Evolutionary conservation across 1,140 invertebrate genomes (phyloP), one percentile per base, ranked within the genome.

Genomic region (Aphidius gifuensis): DNA sequence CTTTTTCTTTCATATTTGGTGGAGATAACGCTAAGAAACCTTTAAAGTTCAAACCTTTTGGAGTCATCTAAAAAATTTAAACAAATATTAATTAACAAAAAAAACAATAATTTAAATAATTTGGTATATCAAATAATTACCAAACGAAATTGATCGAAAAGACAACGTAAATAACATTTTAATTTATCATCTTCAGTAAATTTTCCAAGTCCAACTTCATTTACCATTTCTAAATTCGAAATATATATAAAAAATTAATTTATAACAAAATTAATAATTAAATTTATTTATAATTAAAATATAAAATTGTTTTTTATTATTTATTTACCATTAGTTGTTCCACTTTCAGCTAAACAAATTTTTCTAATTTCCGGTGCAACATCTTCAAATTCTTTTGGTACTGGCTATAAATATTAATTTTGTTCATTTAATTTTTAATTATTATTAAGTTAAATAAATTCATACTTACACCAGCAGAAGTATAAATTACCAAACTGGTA

Each of bases 121-220:
- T 32, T 32, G 0, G 16, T 32, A 2, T 32, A 32, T 4, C 4
- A 32, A 32, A 71, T 74, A 62, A 6, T 72, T 65, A 69, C 67
- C 61, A 71, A 44, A 42, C 62, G 58, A 5, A 66, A 67, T 53
- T 79, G 74, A 39, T 67, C 66, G 50, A 81, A 64, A 1, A 74
- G 39, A 65, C 80, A 82, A 61, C 77, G 80, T 5, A 79, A 68
- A 55, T 81, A 81, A 55, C 79, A 82, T 53, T 74, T 77, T 0
- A 82, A 60, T 38, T 65, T 69, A 6, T 68, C 21, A 4, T 70
- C 58, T 0, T 71, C 64, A 0, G 63, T 42, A 6, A 75, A 73
- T 1, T 65, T 39, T 9, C 72, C 72, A 6, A 56, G 58, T 23
- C 58, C 64, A 8, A 66, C 64, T 3, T 47, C 53, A 0, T 66